Percentiles rank a stretch among this genome's conserved stretches.
Evolutionary conservation across 1,140 invertebrate genomes (phyloP).

Genomic region (Rhopalosiphum maidis): DNA sequence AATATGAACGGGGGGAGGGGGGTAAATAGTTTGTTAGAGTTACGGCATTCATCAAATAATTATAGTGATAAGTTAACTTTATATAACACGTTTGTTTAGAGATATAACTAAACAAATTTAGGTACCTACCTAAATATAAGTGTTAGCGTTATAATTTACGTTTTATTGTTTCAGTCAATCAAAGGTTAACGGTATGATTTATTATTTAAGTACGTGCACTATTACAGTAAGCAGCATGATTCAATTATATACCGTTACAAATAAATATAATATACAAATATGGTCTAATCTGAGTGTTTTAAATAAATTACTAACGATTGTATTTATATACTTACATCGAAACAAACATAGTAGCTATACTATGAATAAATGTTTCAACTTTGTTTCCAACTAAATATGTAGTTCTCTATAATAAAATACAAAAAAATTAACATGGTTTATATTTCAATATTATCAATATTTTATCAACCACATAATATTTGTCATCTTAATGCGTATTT

Average conservation of each 20-base stretch:
- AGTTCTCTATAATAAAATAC: not conserved
- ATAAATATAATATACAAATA: not conserved
- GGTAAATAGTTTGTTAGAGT: not conserved
- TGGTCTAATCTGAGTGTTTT: not conserved
- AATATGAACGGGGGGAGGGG: not conserved
- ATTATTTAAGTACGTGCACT: not conserved
- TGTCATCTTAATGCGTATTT: not conserved
- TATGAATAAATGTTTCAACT: slow-evolving; percentile 23
- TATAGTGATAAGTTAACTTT: not conserved
- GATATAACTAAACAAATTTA: not conserved
- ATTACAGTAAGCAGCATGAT: not conserved
- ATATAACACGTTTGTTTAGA: not conserved
- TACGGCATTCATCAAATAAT: not conserved
- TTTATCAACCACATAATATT: not conserved
- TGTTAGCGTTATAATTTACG: not conserved
- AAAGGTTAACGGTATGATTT: not conserved
- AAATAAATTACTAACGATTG: not conserved
- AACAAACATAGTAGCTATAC: slow-evolving; percentile 50
- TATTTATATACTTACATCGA: slow-evolving; percentile 34
- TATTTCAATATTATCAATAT: not conserved
- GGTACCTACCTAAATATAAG: not conserved
- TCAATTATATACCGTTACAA: not conserved
- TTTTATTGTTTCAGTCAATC: not conserved
- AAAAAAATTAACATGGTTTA: not conserved
- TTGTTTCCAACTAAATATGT: slow-evolving; percentile 3